Conservation (phyloP, 2,888 invertebrate genomes). For the Acheta domesticus region DNA sequence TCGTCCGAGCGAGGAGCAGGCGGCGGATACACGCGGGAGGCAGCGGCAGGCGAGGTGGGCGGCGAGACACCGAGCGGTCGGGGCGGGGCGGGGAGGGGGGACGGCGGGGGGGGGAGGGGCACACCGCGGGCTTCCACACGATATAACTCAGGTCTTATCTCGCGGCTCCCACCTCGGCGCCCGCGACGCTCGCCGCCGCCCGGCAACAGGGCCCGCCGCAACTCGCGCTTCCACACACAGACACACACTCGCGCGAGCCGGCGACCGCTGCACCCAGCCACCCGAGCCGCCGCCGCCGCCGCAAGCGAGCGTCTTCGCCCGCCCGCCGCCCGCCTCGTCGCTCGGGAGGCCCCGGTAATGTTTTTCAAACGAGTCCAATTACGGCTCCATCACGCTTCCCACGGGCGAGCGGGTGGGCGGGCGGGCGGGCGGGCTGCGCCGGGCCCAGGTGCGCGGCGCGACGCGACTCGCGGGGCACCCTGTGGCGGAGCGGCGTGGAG, state of each 20-base stretch:
- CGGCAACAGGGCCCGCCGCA: neutral
- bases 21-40: neutral
- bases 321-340: neutral
- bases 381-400: slow-evolving; percentile 18
- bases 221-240: neutral
- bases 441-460: neutral
- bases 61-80: neutral
- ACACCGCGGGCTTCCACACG: slow-evolving; percentile 2
- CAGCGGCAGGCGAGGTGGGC: neutral
- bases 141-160: slow-evolving; percentile 18
- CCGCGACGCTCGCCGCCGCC: neutral
- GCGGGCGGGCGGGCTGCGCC: neutral
- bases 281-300: too few species aligned
- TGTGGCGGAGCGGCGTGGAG: neutral
- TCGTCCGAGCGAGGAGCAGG: neutral
- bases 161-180: neutral
- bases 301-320: neutral
- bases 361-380: slow-evolving; percentile 18
- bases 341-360: neutral
- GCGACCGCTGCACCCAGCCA: too few species aligned
- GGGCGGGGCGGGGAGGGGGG: neutral
- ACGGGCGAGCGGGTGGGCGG: too few species aligned
- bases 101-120: neutral
- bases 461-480: neutral
- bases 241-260: neutral